Evolutionary conservation across 2,888 invertebrate genomes (phyloP).

Genomic region (Orthosia gothica): DNA sequence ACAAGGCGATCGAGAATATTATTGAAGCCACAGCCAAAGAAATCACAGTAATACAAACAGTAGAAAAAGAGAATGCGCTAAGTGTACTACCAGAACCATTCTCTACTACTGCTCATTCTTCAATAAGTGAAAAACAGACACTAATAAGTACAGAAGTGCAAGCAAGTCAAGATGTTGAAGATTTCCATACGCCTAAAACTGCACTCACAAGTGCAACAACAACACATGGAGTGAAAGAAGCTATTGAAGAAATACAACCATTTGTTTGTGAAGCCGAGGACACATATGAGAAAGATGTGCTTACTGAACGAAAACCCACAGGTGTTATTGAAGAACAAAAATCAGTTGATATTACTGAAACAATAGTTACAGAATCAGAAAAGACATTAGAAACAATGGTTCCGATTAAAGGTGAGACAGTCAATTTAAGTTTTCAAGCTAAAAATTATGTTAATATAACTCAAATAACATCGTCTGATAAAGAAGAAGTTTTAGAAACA

Average conservation of each 20-base stretch:
- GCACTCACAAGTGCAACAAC: slow-evolving; percentile 71
- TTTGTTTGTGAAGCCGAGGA: slow-evolving; percentile 79
- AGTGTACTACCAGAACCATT: slow-evolving; percentile 67
- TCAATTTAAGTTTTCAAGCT: slow-evolving; percentile 79
- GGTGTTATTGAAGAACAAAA: slow-evolving; percentile 76
- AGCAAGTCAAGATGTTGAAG: slow-evolving; percentile 84
- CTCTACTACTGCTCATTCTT: slow-evolving; percentile 73
- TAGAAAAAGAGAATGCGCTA: slow-evolving; percentile 84
- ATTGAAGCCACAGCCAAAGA: slow-evolving; percentile 81
- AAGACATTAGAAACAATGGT: slow-evolving; percentile 63
- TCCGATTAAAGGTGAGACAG: slow-evolving; percentile 70
- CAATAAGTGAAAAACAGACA: slow-evolving; percentile 82
- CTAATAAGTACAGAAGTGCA: slow-evolving; percentile 85
- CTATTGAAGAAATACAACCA: slow-evolving; percentile 75
- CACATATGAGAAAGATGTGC: slow-evolving; percentile 61
- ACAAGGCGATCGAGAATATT: slow-evolving; percentile 73
- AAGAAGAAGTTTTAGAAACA: slow-evolving; percentile 73
- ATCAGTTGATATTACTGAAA: slow-evolving; percentile 80
- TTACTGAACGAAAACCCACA: slow-evolving; percentile 64
- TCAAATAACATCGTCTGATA: slow-evolving; percentile 84
- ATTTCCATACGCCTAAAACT: slow-evolving; percentile 71
- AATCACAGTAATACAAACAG: slow-evolving; percentile 82
- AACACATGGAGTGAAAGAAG: slow-evolving; percentile 79
- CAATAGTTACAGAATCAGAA: slow-evolving; percentile 78
- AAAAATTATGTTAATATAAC: slow-evolving; percentile 84